phyloP scores from a whole-genome alignment of 30 jellyfish, hydroid and myxozoan species.

The Mastigias papua region DNA sequence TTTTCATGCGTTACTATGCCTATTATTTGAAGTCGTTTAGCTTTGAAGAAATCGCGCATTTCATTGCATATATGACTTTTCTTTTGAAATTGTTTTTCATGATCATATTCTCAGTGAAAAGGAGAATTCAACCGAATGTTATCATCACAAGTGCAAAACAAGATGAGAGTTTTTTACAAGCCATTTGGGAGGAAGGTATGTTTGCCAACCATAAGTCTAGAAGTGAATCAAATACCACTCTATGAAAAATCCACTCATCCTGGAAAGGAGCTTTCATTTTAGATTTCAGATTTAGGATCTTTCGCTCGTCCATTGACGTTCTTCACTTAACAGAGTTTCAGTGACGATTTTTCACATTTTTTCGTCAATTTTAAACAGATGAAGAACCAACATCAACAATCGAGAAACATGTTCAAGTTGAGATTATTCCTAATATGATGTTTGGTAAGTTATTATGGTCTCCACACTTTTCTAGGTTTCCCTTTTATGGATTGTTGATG shows the following conservation, averaged over 20 bases:
- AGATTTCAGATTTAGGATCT: no score
- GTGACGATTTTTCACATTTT: not conserved
- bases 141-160: slow-evolving; percentile 94
- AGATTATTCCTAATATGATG: slow-evolving; percentile 70
- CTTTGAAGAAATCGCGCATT: no score
- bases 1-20: no score
- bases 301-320: no score
- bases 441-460: slow-evolving; percentile 37
- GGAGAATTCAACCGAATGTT: slow-evolving; percentile 82
- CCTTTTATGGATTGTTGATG: not conserved
- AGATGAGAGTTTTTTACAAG: slow-evolving; percentile 79
- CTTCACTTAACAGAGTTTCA: not conserved
- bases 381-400: slow-evolving; percentile 22
- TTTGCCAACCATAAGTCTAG: no score
- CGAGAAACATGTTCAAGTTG: slow-evolving; percentile 47
- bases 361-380: slow-evolving; percentile 13
- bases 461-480: not conserved
- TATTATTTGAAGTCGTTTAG: no score
- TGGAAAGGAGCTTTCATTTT: no score
- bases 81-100: no score
- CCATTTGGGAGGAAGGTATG: slow-evolving; percentile 76
- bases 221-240: no score
- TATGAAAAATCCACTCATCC: no score
- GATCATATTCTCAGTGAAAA: slow-evolving; percentile 47
- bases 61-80: no score